Conservation (phyloP, 2,888 invertebrate species). For the Schizotus pectinicornis region DNA sequence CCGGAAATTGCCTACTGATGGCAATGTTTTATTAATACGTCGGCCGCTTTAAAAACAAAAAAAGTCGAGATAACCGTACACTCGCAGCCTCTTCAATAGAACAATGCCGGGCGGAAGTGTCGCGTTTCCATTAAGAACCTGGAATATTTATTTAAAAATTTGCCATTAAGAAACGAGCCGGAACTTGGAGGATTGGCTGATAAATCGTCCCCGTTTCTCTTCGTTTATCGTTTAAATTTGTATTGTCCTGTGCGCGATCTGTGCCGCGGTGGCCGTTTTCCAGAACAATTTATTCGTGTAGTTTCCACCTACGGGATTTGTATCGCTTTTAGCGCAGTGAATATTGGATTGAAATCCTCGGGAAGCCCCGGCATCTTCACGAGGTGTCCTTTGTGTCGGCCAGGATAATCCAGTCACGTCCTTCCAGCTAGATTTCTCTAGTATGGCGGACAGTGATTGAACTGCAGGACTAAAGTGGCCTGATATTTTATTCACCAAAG, state of each 20-base stretch:
- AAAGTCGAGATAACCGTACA: background rate
- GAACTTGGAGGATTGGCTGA: background rate
- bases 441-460: slow-evolving; percentile 53
- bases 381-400: slow-evolving; percentile 37
- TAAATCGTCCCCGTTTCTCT: background rate
- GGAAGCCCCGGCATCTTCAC: slow-evolving; percentile 30
- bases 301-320: slow-evolving; percentile 35
- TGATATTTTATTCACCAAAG: slow-evolving; percentile 55
- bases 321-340: slow-evolving; percentile 36
- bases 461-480: slow-evolving; percentile 49
- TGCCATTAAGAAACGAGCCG: background rate
- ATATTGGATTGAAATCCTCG: slow-evolving; percentile 37
- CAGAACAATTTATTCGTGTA: slow-evolving; percentile 25
- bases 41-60: slow-evolving; percentile 1
- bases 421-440: slow-evolving; percentile 38
- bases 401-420: slow-evolving; percentile 44
- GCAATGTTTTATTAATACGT: slow-evolving; percentile 21
- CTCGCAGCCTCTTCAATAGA: background rate
- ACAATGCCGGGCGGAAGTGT: background rate
- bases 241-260: too few relatives aligned
- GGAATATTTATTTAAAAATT: background rate
- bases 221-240: background rate
- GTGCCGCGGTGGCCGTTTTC: background rate
- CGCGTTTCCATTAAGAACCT: background rate
- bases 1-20: slow-evolving; percentile 22